phyloP scores from a whole-genome alignment of 2,797 vertebrate species.

The Pangasius djambal region DNA sequence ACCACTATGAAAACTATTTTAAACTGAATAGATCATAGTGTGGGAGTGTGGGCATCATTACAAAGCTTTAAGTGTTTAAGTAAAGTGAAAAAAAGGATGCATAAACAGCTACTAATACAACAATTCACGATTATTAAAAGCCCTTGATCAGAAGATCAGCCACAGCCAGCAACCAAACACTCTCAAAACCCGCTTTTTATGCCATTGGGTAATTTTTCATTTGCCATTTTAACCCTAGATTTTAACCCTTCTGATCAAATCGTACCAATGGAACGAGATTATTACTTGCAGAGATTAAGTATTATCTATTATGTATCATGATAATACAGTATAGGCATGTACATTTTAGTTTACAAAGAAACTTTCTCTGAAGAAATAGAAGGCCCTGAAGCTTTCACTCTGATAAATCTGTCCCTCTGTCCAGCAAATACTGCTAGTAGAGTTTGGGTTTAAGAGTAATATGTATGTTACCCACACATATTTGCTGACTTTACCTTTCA shows the following conservation, averaged over 20 bases:
- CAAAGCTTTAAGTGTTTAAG: background rate
- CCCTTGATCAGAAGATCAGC: background rate
- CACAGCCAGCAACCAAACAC: background rate
- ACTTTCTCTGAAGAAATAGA: background rate
- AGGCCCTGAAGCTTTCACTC: background rate
- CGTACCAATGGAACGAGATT: background rate
- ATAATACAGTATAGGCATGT: background rate
- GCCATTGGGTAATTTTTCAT: background rate
- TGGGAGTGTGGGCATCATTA: background rate
- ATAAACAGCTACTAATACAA: background rate
- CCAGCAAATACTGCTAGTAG: background rate
- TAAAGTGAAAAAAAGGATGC: background rate
- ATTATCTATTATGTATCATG: background rate
- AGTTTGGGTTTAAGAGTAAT: background rate
- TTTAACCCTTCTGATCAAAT: background rate
- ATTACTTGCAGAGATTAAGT: background rate
- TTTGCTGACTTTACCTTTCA: slow-evolving; percentile 43
- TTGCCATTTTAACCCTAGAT: background rate
- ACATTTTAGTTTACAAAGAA: background rate
- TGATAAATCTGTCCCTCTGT: background rate
- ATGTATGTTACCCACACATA: background rate
- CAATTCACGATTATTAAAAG: background rate
- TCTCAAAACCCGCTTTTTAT: background rate
- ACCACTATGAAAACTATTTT: background rate
- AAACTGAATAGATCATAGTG: background rate